Conservation (phyloP, 2,888 invertebrate species). For the Alcis repandata region DNA sequence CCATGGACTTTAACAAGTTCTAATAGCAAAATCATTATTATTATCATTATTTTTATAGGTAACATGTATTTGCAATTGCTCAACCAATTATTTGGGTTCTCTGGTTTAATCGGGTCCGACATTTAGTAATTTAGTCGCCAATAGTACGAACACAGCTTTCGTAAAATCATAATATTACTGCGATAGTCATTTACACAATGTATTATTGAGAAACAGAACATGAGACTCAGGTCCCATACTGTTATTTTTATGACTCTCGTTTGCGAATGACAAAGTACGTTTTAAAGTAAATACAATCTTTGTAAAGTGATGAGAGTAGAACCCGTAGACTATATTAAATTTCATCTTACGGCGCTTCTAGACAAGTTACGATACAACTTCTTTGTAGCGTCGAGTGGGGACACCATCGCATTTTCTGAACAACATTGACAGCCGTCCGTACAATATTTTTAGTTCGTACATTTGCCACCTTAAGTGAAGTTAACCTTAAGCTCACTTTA, state of each 20-base stretch:
- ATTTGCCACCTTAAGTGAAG: background rate
- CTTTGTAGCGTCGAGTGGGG: background rate
- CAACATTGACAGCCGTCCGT: no score
- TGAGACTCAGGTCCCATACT: background rate
- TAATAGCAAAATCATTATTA: no score
- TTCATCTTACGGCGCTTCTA: slow-evolving; percentile 15
- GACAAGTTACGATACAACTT: slow-evolving; percentile 5
- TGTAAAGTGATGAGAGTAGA: slow-evolving; percentile 28
- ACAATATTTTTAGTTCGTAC: background rate
- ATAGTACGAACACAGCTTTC: no score
- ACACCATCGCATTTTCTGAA: no score
- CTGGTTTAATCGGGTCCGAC: no score
- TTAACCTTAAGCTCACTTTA: background rate
- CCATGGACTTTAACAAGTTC: no score
- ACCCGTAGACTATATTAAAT: slow-evolving; percentile 19
- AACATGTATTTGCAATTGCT: no score
- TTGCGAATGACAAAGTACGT: slow-evolving; percentile 24
- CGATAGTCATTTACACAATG: no score
- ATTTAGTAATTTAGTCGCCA: no score
- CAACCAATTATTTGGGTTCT: no score
- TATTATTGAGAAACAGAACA: background rate
- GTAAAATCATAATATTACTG: no score
- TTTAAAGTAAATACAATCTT: slow-evolving; percentile 37
- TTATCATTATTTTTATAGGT: no score
- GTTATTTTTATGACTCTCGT: background rate